Base-by-base conservation (phyloP, 2,888 invertebrate species). In the Brenthis hecate region DNA sequence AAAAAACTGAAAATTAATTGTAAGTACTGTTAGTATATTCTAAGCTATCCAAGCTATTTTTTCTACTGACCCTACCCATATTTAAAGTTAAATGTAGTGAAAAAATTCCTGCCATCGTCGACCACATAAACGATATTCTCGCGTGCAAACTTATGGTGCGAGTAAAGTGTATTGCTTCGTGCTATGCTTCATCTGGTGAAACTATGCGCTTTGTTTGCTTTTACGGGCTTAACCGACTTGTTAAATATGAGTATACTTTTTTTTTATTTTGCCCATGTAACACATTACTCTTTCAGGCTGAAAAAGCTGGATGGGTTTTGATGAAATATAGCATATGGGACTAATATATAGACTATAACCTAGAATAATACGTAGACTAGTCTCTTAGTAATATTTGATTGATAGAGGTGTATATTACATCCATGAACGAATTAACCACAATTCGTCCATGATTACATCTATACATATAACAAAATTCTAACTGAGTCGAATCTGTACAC, bases 41-140 rank as follows among this genome's bases (percentile, higher is more conserved):
- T 43, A 43, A 43, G 36, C 11, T 43, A 43, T 43, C 11, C 11
- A 32, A 28, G 16, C 1, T 13, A 11, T 8, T 60, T 48, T 66
- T 56, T 23, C 11, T 70, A 56, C 19, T 56, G 36, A 65, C 70
- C 5, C 43, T 70, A 63, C 65, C 32, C 43, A 32, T 54, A 60
- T 70, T 63, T 55, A 53, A 60, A 56, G 68, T 56, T 56, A 53
- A 66, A 60, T 64, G 66, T 66, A 68, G 68, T 70, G 70, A 66
- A 66, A 69, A 69, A 58, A 63, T 62, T 62, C 69, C 55, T 61
- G 8, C 61, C 43, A 55, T 58, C 47, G 57, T 62, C 53, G 14
- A 4, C 55, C 56, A 32, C 50, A 48, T 48, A 65, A 61, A 66
- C 65, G 68, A 71, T 68, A 62, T 63, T 62, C 54, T 57, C 55